phyloP scores from a whole-genome alignment of 1,140 invertebrate species.

The Vanessa tameamea region DNA sequence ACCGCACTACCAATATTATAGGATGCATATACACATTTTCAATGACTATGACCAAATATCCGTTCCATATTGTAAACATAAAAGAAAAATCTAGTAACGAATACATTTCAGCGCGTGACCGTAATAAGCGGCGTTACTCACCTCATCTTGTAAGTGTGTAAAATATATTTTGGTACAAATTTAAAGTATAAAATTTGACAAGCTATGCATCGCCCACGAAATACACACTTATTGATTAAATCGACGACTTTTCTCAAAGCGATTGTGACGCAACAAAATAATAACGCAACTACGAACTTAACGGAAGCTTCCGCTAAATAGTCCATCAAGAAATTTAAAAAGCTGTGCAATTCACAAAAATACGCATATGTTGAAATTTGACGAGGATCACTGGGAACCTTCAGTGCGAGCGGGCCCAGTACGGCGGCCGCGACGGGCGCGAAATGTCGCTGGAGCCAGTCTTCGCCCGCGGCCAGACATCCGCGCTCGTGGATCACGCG shows the following conservation, averaged over 20 bases:
- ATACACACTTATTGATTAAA: background rate
- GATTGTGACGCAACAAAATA: background rate
- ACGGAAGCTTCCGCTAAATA: background rate
- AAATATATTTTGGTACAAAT: too few relatives aligned
- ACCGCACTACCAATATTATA: too few relatives aligned
- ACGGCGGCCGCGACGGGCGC: constrained; percentile 91
- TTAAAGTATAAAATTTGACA: background rate
- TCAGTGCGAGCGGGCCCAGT: constrained; percentile 90
- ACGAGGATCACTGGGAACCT: constrained; percentile 82
- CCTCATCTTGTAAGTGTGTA: too few relatives aligned
- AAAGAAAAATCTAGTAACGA: too few relatives aligned
- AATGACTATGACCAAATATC: too few relatives aligned
- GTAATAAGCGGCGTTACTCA: too few relatives aligned
- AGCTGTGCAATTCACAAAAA: constrained; percentile 18
- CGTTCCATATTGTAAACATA: too few relatives aligned
- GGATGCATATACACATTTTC: too few relatives aligned
- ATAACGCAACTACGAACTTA: constrained; percentile 8
- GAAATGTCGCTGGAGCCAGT: constrained; percentile 96
- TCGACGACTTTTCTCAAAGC: background rate
- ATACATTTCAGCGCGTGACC: too few relatives aligned
- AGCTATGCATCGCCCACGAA: background rate
- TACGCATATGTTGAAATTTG: background rate
- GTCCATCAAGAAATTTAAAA: background rate
- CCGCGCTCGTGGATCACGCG: constrained; percentile 96
- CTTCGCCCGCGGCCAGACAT: constrained; percentile 94